Base-by-base conservation (phyloP, 2,113 vertebrate genomes). In the Cheirogaleus medius region DNA sequence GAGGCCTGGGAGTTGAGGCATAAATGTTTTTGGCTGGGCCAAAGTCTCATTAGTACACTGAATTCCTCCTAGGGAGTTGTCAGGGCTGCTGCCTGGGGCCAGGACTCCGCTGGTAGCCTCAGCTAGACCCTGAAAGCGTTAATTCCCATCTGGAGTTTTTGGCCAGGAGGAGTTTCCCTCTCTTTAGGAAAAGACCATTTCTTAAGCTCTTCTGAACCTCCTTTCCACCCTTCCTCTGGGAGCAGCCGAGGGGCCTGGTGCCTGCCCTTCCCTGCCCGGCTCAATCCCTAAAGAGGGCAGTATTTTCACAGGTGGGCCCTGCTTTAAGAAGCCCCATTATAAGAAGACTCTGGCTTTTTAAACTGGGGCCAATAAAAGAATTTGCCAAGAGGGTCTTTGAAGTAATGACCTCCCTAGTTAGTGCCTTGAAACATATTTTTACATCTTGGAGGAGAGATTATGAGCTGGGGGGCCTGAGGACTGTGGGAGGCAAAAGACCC, bases 381-480 rank as follows among this genome's bases (percentile, higher is more conserved):
- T 95, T 97, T 98, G 97, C 97, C 97, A 96, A 97, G 94, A 97
- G 90, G 90, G 90, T 97, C 97, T 97, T 96, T 98, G 97, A 97
- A 97, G 97, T 96, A 97, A 97, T 96, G 90, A 93, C 80, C 90
- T 97, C 95, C 90, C 90, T 93, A 87, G 95, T 95, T 92, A 97
- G 95, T 76, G 97, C 89, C 91, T 73, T 84, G 63, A 97, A 97
- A 97, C 66, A 60, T 95, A 97, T 97, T 98, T 97, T 96, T 84
- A 94, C 58, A 89, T 97, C 93, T 87, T 93, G 89, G 90, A 97
- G 73, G 96, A 88, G 93, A 97, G 91, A 95, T 94, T 97, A 95
- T 95, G 95, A 94, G 68, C 87, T 66, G 73, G 89, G 91, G 87
- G 47, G 64, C 37, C 95, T 20, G 64, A 86, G 87, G 96, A 87